Base-by-base conservation (phyloP, 2,797 vertebrate genomes). In the Discoglossus pictus region DNA sequence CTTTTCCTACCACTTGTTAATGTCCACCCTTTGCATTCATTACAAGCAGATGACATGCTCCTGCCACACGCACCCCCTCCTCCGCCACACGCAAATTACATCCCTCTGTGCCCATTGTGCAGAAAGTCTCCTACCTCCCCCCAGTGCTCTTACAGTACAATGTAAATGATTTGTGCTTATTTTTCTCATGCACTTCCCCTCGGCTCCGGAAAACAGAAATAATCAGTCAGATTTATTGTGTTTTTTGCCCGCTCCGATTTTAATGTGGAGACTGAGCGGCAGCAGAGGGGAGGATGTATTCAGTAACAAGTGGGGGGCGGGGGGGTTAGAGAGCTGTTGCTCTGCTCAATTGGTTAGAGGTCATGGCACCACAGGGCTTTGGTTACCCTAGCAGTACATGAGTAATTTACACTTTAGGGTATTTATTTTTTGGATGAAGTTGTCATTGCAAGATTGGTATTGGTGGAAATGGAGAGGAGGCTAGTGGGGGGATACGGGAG, bases 401-500 rank as follows among this genome's bases (percentile, higher is more conserved):
- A n/a, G n/a, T n/a, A n/a, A n/a, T n/a, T n/a, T n/a, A n/a, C n/a
- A n/a, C n/a, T n/a, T n/a, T n/a, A n/a, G n/a, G n/a, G n/a, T n/a
- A n/a, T n/a, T n/a, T n/a, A n/a, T n/a, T n/a, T n/a, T n/a, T n/a
- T n/a, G n/a, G n/a, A n/a, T n/a, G n/a, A n/a, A n/a, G n/a, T n/a
- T n/a, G n/a, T n/a, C n/a, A n/a, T n/a, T n/a, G n/a, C n/a, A n/a
- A n/a, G n/a, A n/a, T n/a, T n/a, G n/a, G n/a, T n/a, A n/a, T n/a
- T n/a, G n/a, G n/a, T n/a, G n/a, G n/a, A n/a, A n/a, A n/a, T n/a
- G n/a, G n/a, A n/a, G 63, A 53, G 63, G 40, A 21, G 67, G 67
- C 48, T 53, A 35, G 25, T 35, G 47, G 42, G 61, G 60, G 66
- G 62, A 52, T 25, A 52, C 44, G 39, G 53, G 36, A 59, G 61